These are phyloP conservation scores for Ifrita kowaldi DNA, from an alignment of 2,113 vertebrate genomes.

Conservation along the genomic window DNA sequence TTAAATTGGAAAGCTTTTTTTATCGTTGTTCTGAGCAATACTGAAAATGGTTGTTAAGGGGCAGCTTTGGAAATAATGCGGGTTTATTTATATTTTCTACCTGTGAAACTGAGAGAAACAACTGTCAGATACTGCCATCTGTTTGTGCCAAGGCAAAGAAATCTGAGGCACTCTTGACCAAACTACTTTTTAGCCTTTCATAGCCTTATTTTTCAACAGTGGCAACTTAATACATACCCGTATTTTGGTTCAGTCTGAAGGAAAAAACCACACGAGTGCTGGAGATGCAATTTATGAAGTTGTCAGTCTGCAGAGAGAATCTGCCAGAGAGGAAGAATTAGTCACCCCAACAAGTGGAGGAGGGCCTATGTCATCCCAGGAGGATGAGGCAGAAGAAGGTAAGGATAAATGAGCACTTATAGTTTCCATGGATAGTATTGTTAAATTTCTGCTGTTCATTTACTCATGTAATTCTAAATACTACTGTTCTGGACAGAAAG, in stretches of 20 bases:
- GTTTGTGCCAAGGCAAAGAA: neutral
- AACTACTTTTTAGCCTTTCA: neutral
- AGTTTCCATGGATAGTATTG: neutral
- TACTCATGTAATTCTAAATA: neutral
- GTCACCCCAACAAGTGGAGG: slow-evolving; percentile 72
- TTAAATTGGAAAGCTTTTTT: neutral
- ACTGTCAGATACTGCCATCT: neutral
- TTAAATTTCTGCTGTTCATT: neutral
- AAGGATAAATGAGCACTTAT: neutral
- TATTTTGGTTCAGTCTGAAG: slow-evolving; percentile 75
- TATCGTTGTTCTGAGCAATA: neutral
- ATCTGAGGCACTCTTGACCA: neutral
- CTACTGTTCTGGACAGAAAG: neutral
- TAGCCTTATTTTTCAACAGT: neutral
- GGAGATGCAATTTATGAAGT: slow-evolving; percentile 93
- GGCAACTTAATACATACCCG: neutral
- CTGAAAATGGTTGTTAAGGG: neutral
- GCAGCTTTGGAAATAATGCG: neutral
- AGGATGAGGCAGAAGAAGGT: slow-evolving; percentile 94
- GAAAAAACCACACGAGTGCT: slow-evolving; percentile 72
- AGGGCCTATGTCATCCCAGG: slow-evolving; percentile 77
- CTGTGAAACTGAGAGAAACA: neutral
- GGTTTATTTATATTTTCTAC: neutral
- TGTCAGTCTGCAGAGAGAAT: slow-evolving; percentile 88
- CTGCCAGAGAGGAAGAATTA: slow-evolving; percentile 78